phyloP scores from a whole-genome alignment of 2,888 invertebrate species.

The Halictus quadricinctus region DNA sequence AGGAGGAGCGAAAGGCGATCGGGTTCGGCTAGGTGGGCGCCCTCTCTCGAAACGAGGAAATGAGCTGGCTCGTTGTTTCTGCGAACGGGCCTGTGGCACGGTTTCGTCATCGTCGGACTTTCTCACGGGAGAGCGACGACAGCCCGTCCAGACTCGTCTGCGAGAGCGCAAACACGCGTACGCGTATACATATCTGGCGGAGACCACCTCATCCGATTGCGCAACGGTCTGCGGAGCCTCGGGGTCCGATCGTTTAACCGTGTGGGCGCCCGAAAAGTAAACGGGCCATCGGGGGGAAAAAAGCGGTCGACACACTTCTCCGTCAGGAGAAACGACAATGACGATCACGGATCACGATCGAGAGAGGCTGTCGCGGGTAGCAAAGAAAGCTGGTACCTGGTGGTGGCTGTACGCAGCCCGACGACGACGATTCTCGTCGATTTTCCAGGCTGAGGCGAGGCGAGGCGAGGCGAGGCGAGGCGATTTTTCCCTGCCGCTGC shows the following conservation, averaged over 20 bases:
- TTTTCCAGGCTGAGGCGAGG: conserved; percentile 55
- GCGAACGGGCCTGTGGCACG: neutral
- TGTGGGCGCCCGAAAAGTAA: conserved; percentile 52
- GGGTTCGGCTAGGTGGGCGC: neutral
- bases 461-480: neutral
- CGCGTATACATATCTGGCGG: neutral
- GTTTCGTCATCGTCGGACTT: conserved; percentile 42
- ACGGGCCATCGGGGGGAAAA: conserved; percentile 15
- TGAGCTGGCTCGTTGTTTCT: neutral
- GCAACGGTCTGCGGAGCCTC: conserved; percentile 26
- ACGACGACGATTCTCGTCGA: conserved; percentile 19
- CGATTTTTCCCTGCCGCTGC: conserved; percentile 62
- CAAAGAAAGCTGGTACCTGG: neutral
- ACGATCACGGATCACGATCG: neutral
- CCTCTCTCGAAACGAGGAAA: conserved; percentile 16
- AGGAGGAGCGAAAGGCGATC: neutral
- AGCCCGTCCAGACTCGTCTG: conserved; percentile 36
- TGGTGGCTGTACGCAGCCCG: neutral
- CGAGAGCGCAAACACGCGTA: conserved; percentile 34
- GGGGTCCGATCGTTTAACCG: conserved; percentile 30
- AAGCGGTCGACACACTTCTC: conserved; percentile 35
- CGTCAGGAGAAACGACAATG: neutral
- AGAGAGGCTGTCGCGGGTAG: neutral
- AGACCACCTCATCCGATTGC: conserved; percentile 40
- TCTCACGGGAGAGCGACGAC: conserved; percentile 28